phyloP scores from a whole-genome alignment of 2,888 invertebrate genomes.

The Pollenia amentaria region DNA sequence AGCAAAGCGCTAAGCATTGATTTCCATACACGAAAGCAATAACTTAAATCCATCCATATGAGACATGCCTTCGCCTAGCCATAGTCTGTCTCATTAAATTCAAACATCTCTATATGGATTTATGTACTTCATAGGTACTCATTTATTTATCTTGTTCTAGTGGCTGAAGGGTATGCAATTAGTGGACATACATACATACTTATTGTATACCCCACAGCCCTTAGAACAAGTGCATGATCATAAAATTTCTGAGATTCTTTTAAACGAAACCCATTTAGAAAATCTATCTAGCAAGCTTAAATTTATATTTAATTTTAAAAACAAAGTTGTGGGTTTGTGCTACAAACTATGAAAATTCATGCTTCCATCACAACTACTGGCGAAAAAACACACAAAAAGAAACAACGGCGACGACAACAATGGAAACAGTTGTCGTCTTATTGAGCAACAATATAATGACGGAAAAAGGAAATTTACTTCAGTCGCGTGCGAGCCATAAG shows the following conservation, averaged over 20 bases:
- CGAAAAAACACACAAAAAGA: slow-evolving; percentile 31
- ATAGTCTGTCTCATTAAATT: slow-evolving; percentile 7
- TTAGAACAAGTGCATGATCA: neutral
- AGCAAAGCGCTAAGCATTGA: slow-evolving; percentile 8
- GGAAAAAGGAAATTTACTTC: slow-evolving; percentile 68
- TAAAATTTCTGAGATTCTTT: slow-evolving; percentile 54
- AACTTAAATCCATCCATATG: slow-evolving; percentile 11
- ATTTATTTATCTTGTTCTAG: neutral
- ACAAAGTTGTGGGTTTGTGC: slow-evolving; percentile 52
- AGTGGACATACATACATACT: neutral
- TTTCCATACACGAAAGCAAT: neutral
- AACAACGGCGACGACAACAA: slow-evolving; percentile 48
- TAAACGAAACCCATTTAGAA: slow-evolving; percentile 20
- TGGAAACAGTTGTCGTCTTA: slow-evolving; percentile 67
- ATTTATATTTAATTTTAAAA: slow-evolving; percentile 27
- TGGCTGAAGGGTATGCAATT: neutral
- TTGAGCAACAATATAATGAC: slow-evolving; percentile 60
- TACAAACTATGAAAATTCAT: slow-evolving; percentile 26
- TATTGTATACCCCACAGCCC: too few species aligned
- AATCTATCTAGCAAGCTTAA: neutral
- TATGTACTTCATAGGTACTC: neutral
- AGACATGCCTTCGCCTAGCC: slow-evolving; percentile 24
- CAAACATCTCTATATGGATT: neutral
- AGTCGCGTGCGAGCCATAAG: slow-evolving; percentile 73
- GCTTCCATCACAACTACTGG: slow-evolving; percentile 27